Evolutionary conservation across 2,113 vertebrate species (phyloP).

Genomic region (Phaethon lepturus): DNA sequence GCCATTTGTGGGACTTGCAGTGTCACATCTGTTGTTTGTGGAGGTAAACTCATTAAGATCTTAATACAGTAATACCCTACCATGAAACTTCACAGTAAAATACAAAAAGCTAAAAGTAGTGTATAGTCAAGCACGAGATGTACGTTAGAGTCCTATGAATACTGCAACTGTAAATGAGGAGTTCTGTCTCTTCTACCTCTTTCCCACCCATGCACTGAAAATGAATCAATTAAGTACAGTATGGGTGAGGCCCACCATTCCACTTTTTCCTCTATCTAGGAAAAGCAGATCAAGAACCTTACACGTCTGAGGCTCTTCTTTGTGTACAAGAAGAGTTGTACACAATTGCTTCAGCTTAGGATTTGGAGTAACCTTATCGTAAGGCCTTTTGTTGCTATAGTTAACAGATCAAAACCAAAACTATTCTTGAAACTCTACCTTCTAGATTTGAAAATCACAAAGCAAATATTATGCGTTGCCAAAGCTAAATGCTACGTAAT

Average conservation of each 20-base stretch:
- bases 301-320: not conserved
- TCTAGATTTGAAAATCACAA: not conserved
- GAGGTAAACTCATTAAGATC: not conserved
- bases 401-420: not conserved
- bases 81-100: not conserved
- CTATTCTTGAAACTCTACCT: not conserved
- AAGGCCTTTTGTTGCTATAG: not conserved
- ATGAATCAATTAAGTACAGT: not conserved
- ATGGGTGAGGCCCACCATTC: not conserved
- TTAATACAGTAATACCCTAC: not conserved
- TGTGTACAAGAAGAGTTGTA: not conserved
- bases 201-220: not conserved
- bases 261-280: not conserved
- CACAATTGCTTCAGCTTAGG: not conserved
- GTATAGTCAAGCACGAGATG: not conserved
- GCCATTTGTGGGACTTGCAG: not conserved
- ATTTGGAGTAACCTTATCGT: not conserved
- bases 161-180: not conserved
- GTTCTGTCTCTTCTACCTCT: not conserved
- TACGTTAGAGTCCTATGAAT: not conserved
- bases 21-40: not conserved
- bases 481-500: not conserved
- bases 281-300: not conserved
- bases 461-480: not conserved
- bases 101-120: not conserved